Conservation (phyloP, 1,140 invertebrate species). For the Lepidurus packardi region DNA sequence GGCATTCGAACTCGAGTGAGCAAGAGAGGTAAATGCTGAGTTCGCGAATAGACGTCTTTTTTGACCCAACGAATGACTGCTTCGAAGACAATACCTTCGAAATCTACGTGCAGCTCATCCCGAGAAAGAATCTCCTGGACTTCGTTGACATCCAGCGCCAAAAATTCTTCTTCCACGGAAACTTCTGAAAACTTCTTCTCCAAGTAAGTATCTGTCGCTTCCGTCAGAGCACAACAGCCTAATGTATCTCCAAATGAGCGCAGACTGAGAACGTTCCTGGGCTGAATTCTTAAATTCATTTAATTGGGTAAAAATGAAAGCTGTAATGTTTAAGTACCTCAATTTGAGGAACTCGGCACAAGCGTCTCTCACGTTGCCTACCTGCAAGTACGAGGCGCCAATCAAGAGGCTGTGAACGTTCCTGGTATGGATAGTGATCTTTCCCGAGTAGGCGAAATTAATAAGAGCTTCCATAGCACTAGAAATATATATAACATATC, state of each 20-base stretch:
- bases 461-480: slow-evolving; percentile 76
- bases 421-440: slow-evolving; percentile 65
- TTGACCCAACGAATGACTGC: slow-evolving; percentile 66
- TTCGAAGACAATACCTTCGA: slow-evolving; percentile 66
- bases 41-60: slow-evolving; percentile 55
- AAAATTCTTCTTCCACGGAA: slow-evolving; percentile 69
- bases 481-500: slow-evolving; percentile 39
- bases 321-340: slow-evolving; percentile 45
- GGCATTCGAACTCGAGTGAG: slow-evolving; percentile 72
- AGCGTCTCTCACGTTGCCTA: slow-evolving; percentile 72
- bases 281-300: slow-evolving; percentile 58
- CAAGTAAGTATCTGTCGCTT: slow-evolving; percentile 73
- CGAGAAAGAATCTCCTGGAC: slow-evolving; percentile 64
- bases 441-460: slow-evolving; percentile 81
- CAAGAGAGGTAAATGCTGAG: slow-evolving; percentile 60
- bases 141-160: slow-evolving; percentile 58
- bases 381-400: slow-evolving; percentile 78
- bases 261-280: slow-evolving; percentile 77
- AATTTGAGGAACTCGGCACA: slow-evolving; percentile 75
- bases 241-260: slow-evolving; percentile 75
- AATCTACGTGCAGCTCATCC: slow-evolving; percentile 70
- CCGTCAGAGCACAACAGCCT: slow-evolving; percentile 63
- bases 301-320: slow-evolving; percentile 42
- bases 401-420: slow-evolving; percentile 83
- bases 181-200: slow-evolving; percentile 77